Evolutionary conservation across 2,888 invertebrate species (phyloP).

Genomic region (Sinopyrophorus schimmeli): DNA sequence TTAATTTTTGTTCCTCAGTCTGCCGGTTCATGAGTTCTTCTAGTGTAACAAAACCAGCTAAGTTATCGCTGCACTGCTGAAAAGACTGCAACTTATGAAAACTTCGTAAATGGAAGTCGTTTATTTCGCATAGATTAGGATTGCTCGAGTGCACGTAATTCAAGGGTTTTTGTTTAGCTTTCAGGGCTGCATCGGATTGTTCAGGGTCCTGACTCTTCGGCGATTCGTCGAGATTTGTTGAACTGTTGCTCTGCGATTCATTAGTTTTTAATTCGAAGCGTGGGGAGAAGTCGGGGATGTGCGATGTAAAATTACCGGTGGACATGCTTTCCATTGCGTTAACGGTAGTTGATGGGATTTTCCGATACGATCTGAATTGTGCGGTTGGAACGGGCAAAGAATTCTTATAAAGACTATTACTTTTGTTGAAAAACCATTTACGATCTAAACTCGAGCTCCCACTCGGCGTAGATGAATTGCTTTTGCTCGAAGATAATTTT

Average conservation of each 20-base stretch:
- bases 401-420: conserved; percentile 54
- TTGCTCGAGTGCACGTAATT: conserved; percentile 73
- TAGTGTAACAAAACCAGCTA: conserved; percentile 72
- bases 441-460: conserved; percentile 71
- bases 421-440: conserved; percentile 66
- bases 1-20: conserved; percentile 68
- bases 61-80: conserved; percentile 60
- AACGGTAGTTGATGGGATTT: conserved; percentile 58
- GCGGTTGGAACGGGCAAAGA: conserved; percentile 75
- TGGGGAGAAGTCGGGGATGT: conserved; percentile 50
- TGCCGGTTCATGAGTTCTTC: conserved; percentile 81
- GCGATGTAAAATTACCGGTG: conserved; percentile 54
- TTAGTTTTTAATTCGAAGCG: conserved; percentile 38
- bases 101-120: conserved; percentile 48
- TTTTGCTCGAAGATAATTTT: conserved; percentile 64
- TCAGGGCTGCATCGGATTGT: conserved; percentile 14
- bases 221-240: conserved; percentile 47
- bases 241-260: conserved; percentile 48
- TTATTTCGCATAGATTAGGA: conserved; percentile 69
- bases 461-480: conserved; percentile 52
- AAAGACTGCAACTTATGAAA: conserved; percentile 52
- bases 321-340: conserved; percentile 45
- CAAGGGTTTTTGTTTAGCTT: conserved; percentile 56
- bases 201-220: conserved; percentile 18
- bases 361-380: conserved; percentile 75